Percentiles rank a stretch among this genome's conserved stretches.
Evolutionary conservation across 2,113 vertebrate genomes (phyloP).

Genomic region (Catagonus wagneri): DNA sequence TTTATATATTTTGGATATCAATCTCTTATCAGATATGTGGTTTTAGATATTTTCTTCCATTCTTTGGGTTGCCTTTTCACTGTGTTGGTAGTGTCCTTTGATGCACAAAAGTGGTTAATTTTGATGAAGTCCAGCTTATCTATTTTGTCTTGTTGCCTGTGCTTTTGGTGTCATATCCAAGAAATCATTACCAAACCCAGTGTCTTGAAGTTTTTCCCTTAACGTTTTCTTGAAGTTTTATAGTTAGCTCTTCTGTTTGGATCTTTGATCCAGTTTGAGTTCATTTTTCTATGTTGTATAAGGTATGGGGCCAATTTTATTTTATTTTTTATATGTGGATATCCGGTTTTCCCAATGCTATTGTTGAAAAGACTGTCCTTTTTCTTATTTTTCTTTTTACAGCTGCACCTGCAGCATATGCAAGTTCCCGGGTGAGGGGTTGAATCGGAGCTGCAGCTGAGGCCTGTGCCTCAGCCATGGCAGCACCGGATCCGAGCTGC

Average conservation of each 20-base stretch:
- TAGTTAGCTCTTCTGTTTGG: neutral
- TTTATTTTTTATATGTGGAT: neutral
- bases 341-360: neutral
- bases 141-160: neutral
- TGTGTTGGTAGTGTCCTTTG: neutral
- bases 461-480: no score
- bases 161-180: neutral
- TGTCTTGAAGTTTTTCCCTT: neutral
- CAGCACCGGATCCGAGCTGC: no score
- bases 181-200: neutral
- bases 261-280: neutral
- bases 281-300: neutral
- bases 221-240: neutral
- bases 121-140: neutral
- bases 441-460: no score
- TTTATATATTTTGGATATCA: neutral
- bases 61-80: conserved; percentile 13
- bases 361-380: neutral
- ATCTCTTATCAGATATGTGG: neutral
- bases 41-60: neutral
- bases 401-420: no score
- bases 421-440: no score
- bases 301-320: neutral
- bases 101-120: neutral
- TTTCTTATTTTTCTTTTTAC: neutral